These are phyloP conservation scores for Nomada hirtipes DNA, from an alignment of 2,888 invertebrate species.

Conservation along the genomic window DNA sequence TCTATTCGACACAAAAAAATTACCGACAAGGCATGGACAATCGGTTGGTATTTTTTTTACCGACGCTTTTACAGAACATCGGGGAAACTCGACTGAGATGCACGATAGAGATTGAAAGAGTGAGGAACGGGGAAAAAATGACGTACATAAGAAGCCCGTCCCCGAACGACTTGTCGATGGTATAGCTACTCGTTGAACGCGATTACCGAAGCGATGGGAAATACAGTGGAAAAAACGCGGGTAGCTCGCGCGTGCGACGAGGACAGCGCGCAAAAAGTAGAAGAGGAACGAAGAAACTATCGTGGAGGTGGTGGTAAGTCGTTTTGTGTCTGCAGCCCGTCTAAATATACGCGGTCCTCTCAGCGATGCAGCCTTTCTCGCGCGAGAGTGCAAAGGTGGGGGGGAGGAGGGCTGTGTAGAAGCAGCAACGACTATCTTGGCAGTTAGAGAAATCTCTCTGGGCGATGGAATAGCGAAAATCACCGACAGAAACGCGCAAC, in stretches of 20 bases:
- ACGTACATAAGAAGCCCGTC: not conserved
- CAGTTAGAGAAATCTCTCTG: conserved; percentile 53
- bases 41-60: not conserved
- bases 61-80: not conserved
- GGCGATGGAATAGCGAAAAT: conserved; percentile 30
- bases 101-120: too few species aligned
- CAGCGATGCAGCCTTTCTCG: conserved; percentile 65
- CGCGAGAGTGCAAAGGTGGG: conserved; percentile 32
- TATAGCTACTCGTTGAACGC: conserved; percentile 11
- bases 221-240: conserved; percentile 36
- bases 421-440: conserved; percentile 37
- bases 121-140: not conserved
- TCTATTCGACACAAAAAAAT: not conserved
- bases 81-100: not conserved
- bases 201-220: conserved; percentile 26
- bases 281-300: conserved; percentile 38
- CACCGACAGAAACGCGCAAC: not conserved
- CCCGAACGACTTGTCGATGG: conserved; percentile 11
- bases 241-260: not conserved
- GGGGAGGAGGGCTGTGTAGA: conserved; percentile 36
- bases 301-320: conserved; percentile 78
- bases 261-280: conserved; percentile 21
- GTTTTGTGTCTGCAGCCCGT: conserved; percentile 81
- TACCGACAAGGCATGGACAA: not conserved
- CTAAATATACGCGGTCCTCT: conserved; percentile 77